Percentiles rank a stretch among this genome's conserved stretches.
Conservation (phyloP, 2,797 vertebrate genomes). For the Mareca strepera region DNA sequence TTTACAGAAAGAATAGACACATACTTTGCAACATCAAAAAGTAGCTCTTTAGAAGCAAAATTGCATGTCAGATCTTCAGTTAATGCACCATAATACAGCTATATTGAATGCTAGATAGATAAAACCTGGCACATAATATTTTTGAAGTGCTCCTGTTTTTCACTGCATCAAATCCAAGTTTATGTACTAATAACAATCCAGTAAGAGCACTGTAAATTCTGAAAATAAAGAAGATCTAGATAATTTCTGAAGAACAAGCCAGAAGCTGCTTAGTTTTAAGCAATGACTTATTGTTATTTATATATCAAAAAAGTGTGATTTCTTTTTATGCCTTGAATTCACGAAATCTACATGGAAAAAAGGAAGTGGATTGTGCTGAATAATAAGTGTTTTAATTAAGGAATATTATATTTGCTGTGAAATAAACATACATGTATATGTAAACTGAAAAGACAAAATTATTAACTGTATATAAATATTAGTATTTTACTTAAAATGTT, state of each 20-base stretch:
- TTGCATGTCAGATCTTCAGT: background rate
- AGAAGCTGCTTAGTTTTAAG: background rate
- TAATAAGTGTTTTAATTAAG: background rate
- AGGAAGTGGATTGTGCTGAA: background rate
- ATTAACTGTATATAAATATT: background rate
- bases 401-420: background rate
- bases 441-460: background rate
- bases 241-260: background rate
- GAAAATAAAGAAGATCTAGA: background rate
- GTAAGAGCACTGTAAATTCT: background rate
- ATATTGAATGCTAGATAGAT: background rate
- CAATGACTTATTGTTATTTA: background rate
- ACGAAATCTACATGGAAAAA: background rate
- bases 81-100: background rate
- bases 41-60: background rate
- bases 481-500: background rate
- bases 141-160: background rate
- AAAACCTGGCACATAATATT: background rate
- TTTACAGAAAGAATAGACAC: background rate
- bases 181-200: background rate
- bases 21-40: background rate
- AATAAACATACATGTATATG: background rate
- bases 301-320: background rate
- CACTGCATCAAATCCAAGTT: background rate
- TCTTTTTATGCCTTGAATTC: background rate